These are phyloP conservation scores for Zaprionus capensis DNA, from an alignment of 1,140 invertebrate genomes.

Conservation along the genomic window DNA sequence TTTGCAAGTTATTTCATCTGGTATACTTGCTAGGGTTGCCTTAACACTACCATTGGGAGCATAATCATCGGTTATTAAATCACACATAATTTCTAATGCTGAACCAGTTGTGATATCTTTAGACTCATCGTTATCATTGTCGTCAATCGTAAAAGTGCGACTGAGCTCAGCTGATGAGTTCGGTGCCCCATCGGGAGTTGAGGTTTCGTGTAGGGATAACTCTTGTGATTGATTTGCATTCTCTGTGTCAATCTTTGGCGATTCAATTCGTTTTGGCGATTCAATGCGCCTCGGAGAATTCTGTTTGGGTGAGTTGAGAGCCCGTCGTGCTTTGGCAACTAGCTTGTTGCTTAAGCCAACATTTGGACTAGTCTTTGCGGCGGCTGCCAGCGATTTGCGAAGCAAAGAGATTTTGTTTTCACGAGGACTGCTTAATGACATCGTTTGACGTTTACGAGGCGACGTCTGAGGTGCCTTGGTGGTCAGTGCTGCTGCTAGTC, in stretches of 20 bases:
- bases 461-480: constrained; percentile 37
- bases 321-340: constrained; percentile 64
- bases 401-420: constrained; percentile 59
- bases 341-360: constrained; percentile 51
- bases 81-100: neutral
- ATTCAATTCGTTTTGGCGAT: constrained; percentile 29
- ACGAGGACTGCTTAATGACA: constrained; percentile 37
- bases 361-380: constrained; percentile 46
- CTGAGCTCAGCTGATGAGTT: constrained; percentile 44
- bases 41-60: neutral
- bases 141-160: constrained; percentile 58
- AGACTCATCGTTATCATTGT: constrained; percentile 14
- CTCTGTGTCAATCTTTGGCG: constrained; percentile 2
- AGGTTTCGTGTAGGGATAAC: neutral
- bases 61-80: constrained; percentile 10
- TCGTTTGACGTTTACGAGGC: constrained; percentile 38
- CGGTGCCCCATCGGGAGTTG: neutral
- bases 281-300: constrained; percentile 27
- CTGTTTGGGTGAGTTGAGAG: constrained; percentile 52
- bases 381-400: constrained; percentile 55
- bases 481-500: neutral
- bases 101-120: neutral
- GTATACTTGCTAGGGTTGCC: neutral
- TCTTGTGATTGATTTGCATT: neutral
- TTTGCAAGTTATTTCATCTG: neutral